Evolutionary conservation across 2,888 invertebrate genomes (phyloP).

Genomic region (Plagodis pulveraria): DNA sequence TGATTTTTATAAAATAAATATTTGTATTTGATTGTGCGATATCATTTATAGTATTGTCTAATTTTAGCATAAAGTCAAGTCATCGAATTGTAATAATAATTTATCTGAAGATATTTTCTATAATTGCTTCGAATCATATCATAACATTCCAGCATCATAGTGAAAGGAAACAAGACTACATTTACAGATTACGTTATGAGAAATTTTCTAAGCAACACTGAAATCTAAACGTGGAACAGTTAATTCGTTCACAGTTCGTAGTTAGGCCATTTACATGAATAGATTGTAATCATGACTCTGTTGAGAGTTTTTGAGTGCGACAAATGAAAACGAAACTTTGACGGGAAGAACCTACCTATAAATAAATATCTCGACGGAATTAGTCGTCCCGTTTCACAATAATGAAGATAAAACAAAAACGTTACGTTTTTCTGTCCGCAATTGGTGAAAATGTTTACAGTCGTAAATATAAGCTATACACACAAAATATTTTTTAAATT

Average conservation of each 20-base stretch:
- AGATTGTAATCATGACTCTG: slow-evolving; percentile 25
- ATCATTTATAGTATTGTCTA: too few species aligned
- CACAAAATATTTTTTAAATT: too few species aligned
- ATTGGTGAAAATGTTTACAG: slow-evolving; percentile 20
- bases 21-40: too few species aligned
- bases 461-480: background rate
- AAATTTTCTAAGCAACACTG: slow-evolving; percentile 2
- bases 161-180: background rate
- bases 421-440: slow-evolving; percentile 38
- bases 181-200: slow-evolving; percentile 13
- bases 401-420: slow-evolving; percentile 48
- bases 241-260: slow-evolving; percentile 10
- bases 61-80: too few species aligned
- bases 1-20: too few species aligned
- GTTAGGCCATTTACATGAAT: slow-evolving; percentile 10
- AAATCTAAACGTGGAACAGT: slow-evolving; percentile 13
- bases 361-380: slow-evolving; percentile 35
- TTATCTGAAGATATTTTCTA: too few species aligned
- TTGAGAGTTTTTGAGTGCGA: slow-evolving; percentile 5
- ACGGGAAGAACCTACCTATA: slow-evolving; percentile 29
- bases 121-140: too few species aligned
- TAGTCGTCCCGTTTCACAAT: slow-evolving; percentile 36
- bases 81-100: too few species aligned
- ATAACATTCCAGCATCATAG: too few species aligned
- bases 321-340: slow-evolving; percentile 24